These are phyloP conservation scores for Tipula confusa DNA, from an alignment of 2,888 invertebrate species.

Conservation along the genomic window DNA sequence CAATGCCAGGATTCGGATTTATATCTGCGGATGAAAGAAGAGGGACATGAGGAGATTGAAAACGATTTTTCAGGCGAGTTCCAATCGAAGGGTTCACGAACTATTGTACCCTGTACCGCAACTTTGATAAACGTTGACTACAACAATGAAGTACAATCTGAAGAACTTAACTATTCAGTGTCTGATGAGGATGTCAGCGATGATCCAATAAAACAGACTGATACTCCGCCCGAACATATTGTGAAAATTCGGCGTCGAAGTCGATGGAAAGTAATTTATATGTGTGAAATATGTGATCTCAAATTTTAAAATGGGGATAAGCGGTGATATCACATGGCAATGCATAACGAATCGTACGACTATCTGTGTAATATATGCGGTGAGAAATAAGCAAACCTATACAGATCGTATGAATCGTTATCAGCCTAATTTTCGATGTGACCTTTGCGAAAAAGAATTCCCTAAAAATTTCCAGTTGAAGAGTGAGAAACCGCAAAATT, in stretches of 20 bases:
- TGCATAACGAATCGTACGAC: background rate
- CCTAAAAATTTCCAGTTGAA: conserved; percentile 30
- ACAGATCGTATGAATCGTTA: background rate
- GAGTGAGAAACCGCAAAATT: conserved; percentile 37
- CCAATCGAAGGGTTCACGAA: no score
- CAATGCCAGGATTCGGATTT: background rate
- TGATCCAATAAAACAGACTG: background rate
- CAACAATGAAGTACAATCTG: background rate
- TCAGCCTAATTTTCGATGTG: background rate
- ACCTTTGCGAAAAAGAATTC: background rate
- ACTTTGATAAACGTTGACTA: background rate
- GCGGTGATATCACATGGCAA: background rate
- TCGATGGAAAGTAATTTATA: background rate
- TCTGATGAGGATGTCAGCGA: background rate
- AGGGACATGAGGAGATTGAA: background rate
- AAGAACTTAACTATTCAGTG: background rate
- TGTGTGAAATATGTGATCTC: background rate
- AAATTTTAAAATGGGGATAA: background rate
- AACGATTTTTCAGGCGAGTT: background rate
- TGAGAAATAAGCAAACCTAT: background rate
- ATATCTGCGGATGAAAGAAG: background rate
- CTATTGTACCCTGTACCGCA: no score
- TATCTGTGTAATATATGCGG: background rate
- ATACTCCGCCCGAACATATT: background rate
- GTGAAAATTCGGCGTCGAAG: background rate